Evolutionary conservation across 2,888 invertebrate genomes (phyloP), one percentile per base, ranked within the genome.

Genomic region (Pseudoips prasinana): DNA sequence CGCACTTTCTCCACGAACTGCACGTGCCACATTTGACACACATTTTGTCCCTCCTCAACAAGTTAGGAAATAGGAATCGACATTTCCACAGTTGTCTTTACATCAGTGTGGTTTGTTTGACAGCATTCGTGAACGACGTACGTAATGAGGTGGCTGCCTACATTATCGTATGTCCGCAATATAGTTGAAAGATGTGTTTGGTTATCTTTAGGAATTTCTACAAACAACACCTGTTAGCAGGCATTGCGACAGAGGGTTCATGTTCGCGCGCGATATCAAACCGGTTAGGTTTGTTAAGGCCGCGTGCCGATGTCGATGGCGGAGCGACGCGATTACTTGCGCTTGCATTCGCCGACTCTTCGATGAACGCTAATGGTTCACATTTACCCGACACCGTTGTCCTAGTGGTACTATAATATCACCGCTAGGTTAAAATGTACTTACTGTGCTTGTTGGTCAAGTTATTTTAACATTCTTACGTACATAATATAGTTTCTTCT

Each of bases 1-100:
- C 78, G 70, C 70, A 84, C 84, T 84, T 84, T 84, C 84, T 76
- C 83, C 76, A 61, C 51, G 52, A 58, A 53, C 64, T 58, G 68
- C 71, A 71, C 71, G 69, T 68, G 71, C 69, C 69, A 61, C 61
- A 53, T 55, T 62, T 75, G 80, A 75, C 76, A 79, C 67, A 80
- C 65, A 73, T 79, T 71, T 68, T 56, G 69, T 60, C 63, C 70
- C 53, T 46, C 33, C 30, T 14, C 14, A 5, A 14, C 2, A 14
- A 5, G 14, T 2, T 14, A n/a, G 14, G 14, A 14, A 14, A 14
- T 14, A 14, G 5, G 3, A 14, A 14, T 14, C 5, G 5, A 14
- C 14, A 3, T 14, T 2, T 14, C 14, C 14, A 14, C 14, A 3
- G 2, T 14, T 14, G 3, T 5, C 3, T 3, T 5, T 14, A 2